Evolutionary conservation across 2,113 vertebrate genomes (phyloP).

Genomic region (Neogobius melanostomus): DNA sequence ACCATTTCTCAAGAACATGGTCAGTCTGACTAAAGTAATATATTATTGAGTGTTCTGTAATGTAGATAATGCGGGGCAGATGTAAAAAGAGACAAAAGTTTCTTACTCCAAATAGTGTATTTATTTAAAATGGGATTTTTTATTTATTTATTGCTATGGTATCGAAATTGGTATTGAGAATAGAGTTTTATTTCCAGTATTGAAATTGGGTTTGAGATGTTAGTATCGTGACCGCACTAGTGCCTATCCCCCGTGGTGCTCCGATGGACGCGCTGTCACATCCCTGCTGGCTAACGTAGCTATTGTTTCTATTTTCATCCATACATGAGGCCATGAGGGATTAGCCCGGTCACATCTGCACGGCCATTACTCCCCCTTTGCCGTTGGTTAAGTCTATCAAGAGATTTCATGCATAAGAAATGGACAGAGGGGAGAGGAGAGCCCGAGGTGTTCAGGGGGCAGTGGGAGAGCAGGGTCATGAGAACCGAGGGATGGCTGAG

Average conservation of each 20-base stretch:
- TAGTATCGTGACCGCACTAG: neutral
- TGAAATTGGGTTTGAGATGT: no score
- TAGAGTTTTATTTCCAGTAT: no score
- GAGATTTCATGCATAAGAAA: conserved; percentile 64
- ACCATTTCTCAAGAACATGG: no score
- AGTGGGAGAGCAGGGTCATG: neutral
- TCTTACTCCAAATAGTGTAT: no score
- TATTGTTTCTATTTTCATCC: conserved; percentile 49
- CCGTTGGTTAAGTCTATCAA: conserved; percentile 54
- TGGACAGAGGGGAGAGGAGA: conserved; percentile 16
- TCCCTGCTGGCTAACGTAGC: neutral
- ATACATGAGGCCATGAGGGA: conserved; percentile 27
- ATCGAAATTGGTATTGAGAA: no score
- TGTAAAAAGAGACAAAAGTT: no score
- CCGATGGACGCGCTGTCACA: conserved; percentile 4
- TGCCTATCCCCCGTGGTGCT: neutral
- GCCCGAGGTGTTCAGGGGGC: neutral
- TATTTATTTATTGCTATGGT: no score
- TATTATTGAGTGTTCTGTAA: no score
- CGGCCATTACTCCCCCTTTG: conserved; percentile 43
- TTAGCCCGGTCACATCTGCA: conserved; percentile 50
- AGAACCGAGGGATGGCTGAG: conserved; percentile 7
- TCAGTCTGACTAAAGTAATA: no score
- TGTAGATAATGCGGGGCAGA: no score
- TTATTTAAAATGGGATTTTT: no score